phyloP scores from a whole-genome alignment of 2,888 invertebrate genomes.

The Mamestra brassicae region DNA sequence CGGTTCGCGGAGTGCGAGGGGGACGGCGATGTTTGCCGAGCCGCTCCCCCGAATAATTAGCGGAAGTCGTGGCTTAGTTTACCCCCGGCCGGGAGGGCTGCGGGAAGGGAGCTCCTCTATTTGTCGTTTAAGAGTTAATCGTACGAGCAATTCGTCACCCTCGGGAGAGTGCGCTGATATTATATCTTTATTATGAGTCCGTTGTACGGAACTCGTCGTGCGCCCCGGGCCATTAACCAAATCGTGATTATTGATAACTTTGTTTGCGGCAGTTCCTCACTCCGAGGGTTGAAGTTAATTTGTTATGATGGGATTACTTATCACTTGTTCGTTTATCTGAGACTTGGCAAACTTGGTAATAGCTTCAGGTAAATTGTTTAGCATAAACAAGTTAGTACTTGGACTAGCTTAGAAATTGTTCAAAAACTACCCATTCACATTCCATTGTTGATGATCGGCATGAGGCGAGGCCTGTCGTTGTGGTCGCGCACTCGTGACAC shows the following conservation, averaged over 20 bases:
- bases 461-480: constrained; percentile 53
- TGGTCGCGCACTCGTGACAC: constrained; percentile 57
- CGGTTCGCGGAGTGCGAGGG: constrained; percentile 85
- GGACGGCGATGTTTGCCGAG: constrained; percentile 84
- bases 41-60: constrained; percentile 89
- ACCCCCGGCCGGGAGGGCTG: constrained; percentile 84
- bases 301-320: constrained; percentile 50
- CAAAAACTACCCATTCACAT: constrained; percentile 15
- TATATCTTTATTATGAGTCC: constrained; percentile 89
- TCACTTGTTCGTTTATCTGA: constrained; percentile 36
- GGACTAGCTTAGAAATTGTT: constrained; percentile 11
- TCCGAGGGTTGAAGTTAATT: constrained; percentile 57
- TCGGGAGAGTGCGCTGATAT: constrained; percentile 87
- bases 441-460: constrained; percentile 51
- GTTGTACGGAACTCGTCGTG: constrained; percentile 75
- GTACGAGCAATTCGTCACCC: constrained; percentile 90
- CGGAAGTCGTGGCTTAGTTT: constrained; percentile 90
- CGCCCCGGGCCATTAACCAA: constrained; percentile 85
- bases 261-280: constrained; percentile 73
- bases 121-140: constrained; percentile 91
- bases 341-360: not conserved
- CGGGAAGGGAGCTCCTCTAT: constrained; percentile 89
- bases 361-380: constrained; percentile 19
- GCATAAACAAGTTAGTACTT: constrained; percentile 14
- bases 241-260: constrained; percentile 89